Evolutionary conservation across 1,140 invertebrate genomes (phyloP), one percentile per base, ranked within the genome.

Genomic region (Ganaspis sp.): DNA sequence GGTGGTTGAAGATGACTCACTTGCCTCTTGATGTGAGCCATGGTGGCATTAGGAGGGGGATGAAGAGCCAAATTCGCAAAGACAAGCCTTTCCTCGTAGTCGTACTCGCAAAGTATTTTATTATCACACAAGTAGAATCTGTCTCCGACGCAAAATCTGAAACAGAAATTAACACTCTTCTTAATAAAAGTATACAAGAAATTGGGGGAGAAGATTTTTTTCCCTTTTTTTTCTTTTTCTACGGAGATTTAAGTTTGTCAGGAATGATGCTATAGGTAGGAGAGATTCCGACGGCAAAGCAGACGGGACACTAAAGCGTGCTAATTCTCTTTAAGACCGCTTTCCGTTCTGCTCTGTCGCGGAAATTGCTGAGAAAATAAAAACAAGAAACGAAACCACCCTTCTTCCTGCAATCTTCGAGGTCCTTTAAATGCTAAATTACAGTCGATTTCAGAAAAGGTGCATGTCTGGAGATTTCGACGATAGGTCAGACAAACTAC

Each of bases 61-160:
- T 97, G 96, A 83, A 96, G 95, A n/a, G 95, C 95, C 94, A 97
- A 95, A 90, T 94, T 97, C 26, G 96, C 96, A 87, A 97, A 98
- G 74, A 97, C 95, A 89, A 97, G 93, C 83, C 96, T 91, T 89
- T 98, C 97, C 89, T 98, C 96, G 91, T 98, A 98, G 91, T 98
- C 97, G 89, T 97, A 97, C 89, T 98, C 96, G 91, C 97, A 98
- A 1, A 98, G 93, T 80, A 98, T 97, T 92, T 97, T 97, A 92
- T 98, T 98, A 90, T 98, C 96, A 91, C 95, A 97, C 80, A 98
- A 91, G 90, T 97, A 98, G 90, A 97, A 98, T 84, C 96, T 93
- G 88, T 98, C 97, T 4, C 97, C 97, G 5, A 98, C 96, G 91
- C 97, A 98, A 92, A 98, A 98, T 93, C 97, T 98, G 93, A 1